These are phyloP conservation scores for Euzetes globulus DNA, from an alignment of 2,888 invertebrate genomes.

Conservation along the genomic window DNA sequence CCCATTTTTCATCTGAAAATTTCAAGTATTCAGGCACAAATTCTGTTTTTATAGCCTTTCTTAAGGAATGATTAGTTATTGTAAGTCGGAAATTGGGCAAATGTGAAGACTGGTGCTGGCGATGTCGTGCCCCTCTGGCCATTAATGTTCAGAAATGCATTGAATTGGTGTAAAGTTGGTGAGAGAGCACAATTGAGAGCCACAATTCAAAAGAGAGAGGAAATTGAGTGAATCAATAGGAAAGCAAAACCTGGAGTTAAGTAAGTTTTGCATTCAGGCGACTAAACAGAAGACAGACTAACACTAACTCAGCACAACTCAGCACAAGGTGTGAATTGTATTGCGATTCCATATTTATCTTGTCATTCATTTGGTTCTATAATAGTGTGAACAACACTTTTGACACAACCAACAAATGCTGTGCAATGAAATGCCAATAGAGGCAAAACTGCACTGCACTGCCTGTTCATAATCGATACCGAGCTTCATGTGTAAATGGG, in stretches of 20 bases:
- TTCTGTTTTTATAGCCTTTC: too few relatives aligned
- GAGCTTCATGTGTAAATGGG: background rate
- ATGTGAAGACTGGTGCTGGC: too few relatives aligned
- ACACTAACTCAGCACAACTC: background rate
- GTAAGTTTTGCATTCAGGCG: slow-evolving; percentile 19
- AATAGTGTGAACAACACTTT: background rate
- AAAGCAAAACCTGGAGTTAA: slow-evolving; percentile 26
- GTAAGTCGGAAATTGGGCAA: too few relatives aligned
- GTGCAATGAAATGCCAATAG: background rate
- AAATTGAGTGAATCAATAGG: slow-evolving; percentile 28
- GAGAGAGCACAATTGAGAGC: background rate
- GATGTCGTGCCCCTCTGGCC: too few relatives aligned
- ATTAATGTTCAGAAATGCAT: too few relatives aligned
- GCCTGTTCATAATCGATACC: background rate
- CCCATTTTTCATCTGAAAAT: too few relatives aligned
- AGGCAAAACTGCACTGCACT: background rate
- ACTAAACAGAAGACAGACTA: background rate
- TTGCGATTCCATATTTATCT: background rate
- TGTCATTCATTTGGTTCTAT: background rate
- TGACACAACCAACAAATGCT: background rate
- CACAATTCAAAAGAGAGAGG: slow-evolving; percentile 15
- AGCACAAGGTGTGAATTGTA: slow-evolving; percentile 11
- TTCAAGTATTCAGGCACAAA: too few relatives aligned
- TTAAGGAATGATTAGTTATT: too few relatives aligned
- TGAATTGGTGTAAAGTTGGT: background rate